These are phyloP conservation scores for Eudyptes chrysolophus DNA, from an alignment of 2,113 vertebrate species.

Conservation along the genomic window DNA sequence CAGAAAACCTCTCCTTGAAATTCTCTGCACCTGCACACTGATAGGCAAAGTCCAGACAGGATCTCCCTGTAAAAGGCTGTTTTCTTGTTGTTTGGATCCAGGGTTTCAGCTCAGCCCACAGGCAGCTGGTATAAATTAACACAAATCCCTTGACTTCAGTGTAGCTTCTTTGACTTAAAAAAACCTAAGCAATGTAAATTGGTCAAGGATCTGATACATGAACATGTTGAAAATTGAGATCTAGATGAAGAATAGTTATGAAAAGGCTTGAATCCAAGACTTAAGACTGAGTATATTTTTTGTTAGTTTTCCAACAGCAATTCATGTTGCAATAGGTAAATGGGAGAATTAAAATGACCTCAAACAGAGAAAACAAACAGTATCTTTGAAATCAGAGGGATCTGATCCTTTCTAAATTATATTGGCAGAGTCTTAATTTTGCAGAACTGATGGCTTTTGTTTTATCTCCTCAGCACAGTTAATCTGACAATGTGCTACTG, in stretches of 20 bases:
- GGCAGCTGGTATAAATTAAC: background rate
- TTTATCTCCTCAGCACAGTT: conserved; percentile 10
- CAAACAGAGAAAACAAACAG: background rate
- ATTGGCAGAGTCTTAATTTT: conserved; percentile 11
- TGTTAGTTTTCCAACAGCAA: background rate
- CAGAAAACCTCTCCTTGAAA: background rate
- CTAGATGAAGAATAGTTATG: background rate
- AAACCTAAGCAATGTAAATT: background rate
- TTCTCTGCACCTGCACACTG: background rate
- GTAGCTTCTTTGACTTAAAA: background rate
- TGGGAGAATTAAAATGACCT: background rate
- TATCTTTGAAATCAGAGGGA: background rate
- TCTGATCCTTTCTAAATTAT: background rate
- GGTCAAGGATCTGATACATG: background rate
- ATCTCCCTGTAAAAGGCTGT: background rate
- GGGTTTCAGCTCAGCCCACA: background rate
- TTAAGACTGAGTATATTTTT: background rate
- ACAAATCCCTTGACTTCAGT: background rate
- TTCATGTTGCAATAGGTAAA: background rate
- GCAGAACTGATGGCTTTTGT: conserved; percentile 27
- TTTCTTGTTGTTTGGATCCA: background rate
- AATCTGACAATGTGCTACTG: conserved; percentile 21
- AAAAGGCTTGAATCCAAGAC: background rate
- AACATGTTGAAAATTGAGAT: background rate
- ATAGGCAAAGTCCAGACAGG: background rate